These are phyloP conservation scores for Turritopsis dohrnii DNA, from an alignment of 30 jellyfish, hydroid and myxozoan species.

Conservation along the genomic window DNA sequence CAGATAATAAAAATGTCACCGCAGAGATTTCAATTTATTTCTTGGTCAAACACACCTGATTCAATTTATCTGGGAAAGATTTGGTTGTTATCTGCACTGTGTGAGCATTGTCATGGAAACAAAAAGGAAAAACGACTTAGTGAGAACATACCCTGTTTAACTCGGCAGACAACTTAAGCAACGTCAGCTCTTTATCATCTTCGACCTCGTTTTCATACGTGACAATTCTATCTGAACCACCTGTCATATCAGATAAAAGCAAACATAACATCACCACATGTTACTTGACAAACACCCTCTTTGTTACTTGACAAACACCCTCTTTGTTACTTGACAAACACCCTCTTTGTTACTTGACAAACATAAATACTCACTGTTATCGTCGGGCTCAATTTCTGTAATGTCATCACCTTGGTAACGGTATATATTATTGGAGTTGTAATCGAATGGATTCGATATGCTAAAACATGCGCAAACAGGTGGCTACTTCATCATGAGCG, in stretches of 20 bases:
- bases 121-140: too few relatives aligned
- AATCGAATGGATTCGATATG: not conserved
- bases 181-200: not conserved
- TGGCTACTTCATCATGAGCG: too few relatives aligned
- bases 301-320: not conserved
- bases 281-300: not conserved
- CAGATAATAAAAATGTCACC: too few relatives aligned
- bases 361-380: too few relatives aligned
- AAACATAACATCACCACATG: not conserved
- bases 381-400: not conserved
- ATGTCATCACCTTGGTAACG: not conserved
- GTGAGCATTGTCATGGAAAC: too few relatives aligned
- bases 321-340: not conserved
- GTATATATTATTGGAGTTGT: not conserved
- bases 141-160: not conserved
- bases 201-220: not conserved
- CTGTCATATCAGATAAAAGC: not conserved
- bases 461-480: not conserved
- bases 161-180: not conserved
- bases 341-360: too few relatives aligned
- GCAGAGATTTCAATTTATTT: too few relatives aligned
- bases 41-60: too few relatives aligned
- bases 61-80: too few relatives aligned
- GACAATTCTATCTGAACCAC: not conserved
- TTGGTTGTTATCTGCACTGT: too few relatives aligned